Conservation (phyloP, 2,888 invertebrate species). For the Syrphus vitripennis region DNA sequence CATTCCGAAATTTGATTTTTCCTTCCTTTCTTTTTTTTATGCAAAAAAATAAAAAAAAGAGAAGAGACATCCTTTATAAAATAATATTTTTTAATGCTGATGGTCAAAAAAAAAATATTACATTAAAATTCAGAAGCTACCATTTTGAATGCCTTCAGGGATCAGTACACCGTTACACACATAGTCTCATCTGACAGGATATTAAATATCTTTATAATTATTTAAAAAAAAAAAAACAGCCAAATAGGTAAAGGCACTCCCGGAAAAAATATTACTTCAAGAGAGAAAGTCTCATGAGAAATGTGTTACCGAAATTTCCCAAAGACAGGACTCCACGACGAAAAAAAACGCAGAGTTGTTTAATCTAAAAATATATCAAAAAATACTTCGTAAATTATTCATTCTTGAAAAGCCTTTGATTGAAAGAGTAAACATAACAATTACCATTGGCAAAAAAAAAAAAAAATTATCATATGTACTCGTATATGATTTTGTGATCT, state of each 20-base stretch:
- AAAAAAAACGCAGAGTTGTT: too few species aligned
- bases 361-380: too few species aligned
- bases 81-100: too few species aligned
- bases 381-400: too few species aligned
- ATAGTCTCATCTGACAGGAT: background rate
- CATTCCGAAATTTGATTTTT: background rate
- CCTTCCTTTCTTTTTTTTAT: background rate
- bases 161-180: background rate
- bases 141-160: background rate
- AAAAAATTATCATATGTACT: too few species aligned
- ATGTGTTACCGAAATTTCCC: too few species aligned
- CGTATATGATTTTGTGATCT: conserved; percentile 11
- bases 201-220: background rate
- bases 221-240: background rate
- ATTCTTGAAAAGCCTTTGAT: conserved; percentile 7
- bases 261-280: background rate
- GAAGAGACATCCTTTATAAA: too few species aligned
- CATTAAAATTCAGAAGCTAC: background rate
- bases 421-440: conserved; percentile 14
- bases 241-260: background rate
- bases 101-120: background rate
- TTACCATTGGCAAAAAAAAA: conserved; percentile 29
- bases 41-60: background rate
- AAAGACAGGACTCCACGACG: too few species aligned
- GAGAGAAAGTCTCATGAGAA: too few species aligned